Percentiles rank a stretch among this genome's conserved stretches.
phyloP scores from a whole-genome alignment of 2,797 vertebrate species.

The Cirrhinus molitorella region DNA sequence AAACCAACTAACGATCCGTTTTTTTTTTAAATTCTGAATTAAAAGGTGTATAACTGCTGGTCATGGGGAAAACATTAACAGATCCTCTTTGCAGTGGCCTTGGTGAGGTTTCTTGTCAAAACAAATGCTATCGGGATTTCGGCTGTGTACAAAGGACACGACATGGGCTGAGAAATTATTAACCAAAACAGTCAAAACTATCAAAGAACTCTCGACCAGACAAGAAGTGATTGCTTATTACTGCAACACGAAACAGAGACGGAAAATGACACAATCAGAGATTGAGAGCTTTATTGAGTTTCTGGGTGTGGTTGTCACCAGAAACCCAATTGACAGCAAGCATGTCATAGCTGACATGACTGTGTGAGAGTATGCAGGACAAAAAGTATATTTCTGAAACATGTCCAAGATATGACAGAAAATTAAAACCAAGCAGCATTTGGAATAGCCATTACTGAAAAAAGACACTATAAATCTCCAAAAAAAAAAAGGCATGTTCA shows the following conservation, averaged over 20 bases:
- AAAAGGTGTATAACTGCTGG: background rate
- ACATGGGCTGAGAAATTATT: constrained; percentile 7
- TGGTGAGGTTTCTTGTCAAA: background rate
- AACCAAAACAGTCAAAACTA: background rate
- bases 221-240: background rate
- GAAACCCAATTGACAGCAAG: constrained; percentile 49
- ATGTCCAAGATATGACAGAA: background rate
- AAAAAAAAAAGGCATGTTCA: constrained; percentile 14
- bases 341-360: constrained; percentile 18
- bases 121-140: constrained; percentile 10
- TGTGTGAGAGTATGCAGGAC: background rate
- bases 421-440: background rate
- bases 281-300: background rate
- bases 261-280: background rate
- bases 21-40: background rate
- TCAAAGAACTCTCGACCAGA: background rate
- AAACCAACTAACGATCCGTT: background rate
- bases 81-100: constrained; percentile 7
- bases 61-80: background rate
- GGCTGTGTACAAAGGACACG: background rate
- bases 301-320: constrained; percentile 45
- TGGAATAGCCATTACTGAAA: background rate
- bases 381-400: background rate
- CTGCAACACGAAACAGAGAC: background rate
- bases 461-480: constrained; percentile 46